Conservation (phyloP, 2,888 invertebrate species). For the Dryocosmus kuriphilus region DNA sequence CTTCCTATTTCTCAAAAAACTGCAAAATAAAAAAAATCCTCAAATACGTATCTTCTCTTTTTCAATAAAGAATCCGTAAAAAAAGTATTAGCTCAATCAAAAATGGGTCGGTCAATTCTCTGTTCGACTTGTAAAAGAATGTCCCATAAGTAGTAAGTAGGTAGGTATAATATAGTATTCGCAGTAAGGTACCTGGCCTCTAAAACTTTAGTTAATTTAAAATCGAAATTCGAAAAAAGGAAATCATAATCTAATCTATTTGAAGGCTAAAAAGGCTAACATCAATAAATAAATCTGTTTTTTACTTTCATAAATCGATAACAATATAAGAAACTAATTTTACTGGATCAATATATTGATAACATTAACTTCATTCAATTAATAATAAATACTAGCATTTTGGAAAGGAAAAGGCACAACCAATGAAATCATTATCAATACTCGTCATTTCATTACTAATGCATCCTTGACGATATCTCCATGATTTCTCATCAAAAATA, state of each 20-base stretch:
- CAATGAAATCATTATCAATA: background rate
- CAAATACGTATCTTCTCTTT: no score
- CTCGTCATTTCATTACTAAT: background rate
- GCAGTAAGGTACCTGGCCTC: background rate
- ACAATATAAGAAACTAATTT: background rate
- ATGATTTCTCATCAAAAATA: background rate
- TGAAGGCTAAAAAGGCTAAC: background rate
- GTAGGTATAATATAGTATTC: background rate
- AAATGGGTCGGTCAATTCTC: no score
- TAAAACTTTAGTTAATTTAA: background rate
- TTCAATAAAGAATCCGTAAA: no score
- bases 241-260: background rate
- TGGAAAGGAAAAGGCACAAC: background rate
- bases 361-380: background rate
- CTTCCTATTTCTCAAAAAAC: no score
- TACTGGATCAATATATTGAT: background rate
- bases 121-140: no score
- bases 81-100: no score
- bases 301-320: background rate
- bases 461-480: background rate
- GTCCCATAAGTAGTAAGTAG: no score
- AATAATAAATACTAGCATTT: background rate
- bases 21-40: no score
- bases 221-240: background rate
- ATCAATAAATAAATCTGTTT: background rate